Conservation (phyloP, 2,797 vertebrate species). For the Sus cebifrons region DNA sequence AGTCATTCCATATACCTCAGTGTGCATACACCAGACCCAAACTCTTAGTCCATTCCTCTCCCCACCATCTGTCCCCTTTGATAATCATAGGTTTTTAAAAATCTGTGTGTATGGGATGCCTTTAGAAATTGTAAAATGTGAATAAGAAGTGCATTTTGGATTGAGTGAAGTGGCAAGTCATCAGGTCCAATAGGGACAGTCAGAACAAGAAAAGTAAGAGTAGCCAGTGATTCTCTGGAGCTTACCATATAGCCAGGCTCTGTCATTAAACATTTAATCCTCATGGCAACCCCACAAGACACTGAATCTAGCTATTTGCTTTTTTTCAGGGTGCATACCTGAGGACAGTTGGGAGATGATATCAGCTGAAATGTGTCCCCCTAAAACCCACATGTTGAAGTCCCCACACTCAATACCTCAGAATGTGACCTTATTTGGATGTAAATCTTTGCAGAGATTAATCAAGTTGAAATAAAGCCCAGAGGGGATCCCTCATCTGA, state of each 20-base stretch:
- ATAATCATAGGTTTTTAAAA: too few relatives aligned
- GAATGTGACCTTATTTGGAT: not conserved
- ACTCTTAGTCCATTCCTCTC: too few relatives aligned
- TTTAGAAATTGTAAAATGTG: not conserved
- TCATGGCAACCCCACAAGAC: not conserved
- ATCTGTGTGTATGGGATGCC: too few relatives aligned
- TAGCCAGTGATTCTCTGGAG: not conserved
- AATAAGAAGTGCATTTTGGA: too few relatives aligned
- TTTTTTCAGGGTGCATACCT: not conserved
- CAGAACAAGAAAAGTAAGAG: accelerated
- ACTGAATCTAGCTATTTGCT: not conserved
- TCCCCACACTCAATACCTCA: not conserved
- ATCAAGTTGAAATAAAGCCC: not conserved
- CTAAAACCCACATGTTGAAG: not conserved
- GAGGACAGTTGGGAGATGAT: not conserved
- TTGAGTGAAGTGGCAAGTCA: not conserved
- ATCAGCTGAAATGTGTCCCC: not conserved
- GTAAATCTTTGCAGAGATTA: not conserved
- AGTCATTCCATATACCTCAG: too few relatives aligned
- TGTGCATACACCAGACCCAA: too few relatives aligned
- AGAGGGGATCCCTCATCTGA: not conserved
- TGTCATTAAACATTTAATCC: not conserved
- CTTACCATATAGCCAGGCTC: not conserved
- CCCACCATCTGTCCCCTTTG: too few relatives aligned
- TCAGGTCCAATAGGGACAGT: accelerated